These are phyloP conservation scores for Epinephelus coioides DNA, from an alignment of 2,797 vertebrate species.

Conservation along the genomic window DNA sequence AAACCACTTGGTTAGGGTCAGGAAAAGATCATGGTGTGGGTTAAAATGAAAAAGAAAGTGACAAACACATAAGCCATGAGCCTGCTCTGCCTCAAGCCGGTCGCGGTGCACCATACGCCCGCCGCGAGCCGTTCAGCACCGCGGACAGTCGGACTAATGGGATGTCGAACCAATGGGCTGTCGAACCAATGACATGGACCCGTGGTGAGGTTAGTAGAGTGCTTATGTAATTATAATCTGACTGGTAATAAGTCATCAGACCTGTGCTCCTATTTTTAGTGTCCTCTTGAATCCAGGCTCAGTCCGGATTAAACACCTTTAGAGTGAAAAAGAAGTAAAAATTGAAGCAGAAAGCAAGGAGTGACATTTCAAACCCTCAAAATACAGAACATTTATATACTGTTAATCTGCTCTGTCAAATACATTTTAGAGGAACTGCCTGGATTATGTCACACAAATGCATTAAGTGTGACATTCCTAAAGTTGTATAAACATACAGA, in stretches of 20 bases:
- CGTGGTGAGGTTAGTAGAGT: conserved; percentile 1
- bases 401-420: conserved; percentile 15
- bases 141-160: too few species aligned
- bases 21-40: too few species aligned
- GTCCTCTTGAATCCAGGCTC: conserved; percentile 1
- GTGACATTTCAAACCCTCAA: neutral
- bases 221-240: neutral
- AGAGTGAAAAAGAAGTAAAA: neutral
- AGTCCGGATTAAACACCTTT: conserved; percentile 29
- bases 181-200: too few species aligned
- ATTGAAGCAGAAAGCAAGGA: neutral
- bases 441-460: neutral
- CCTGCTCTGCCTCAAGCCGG: too few species aligned
- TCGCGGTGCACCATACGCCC: too few species aligned
- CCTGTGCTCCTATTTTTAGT: conserved; percentile 37
- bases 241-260: conserved; percentile 15
- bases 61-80: too few species aligned
- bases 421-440: neutral
- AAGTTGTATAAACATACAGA: neutral
- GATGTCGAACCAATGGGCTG: too few species aligned
- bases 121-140: too few species aligned
- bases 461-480: neutral
- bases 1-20: too few species aligned
- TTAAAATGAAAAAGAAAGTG: too few species aligned
- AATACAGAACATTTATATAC: neutral